A percentile compares a stretch with the other conserved stretches of the same genome.
These are phyloP conservation scores for Saimiri boliviensis DNA, from an alignment of 2,113 vertebrate genomes.

Conservation along the genomic window DNA sequence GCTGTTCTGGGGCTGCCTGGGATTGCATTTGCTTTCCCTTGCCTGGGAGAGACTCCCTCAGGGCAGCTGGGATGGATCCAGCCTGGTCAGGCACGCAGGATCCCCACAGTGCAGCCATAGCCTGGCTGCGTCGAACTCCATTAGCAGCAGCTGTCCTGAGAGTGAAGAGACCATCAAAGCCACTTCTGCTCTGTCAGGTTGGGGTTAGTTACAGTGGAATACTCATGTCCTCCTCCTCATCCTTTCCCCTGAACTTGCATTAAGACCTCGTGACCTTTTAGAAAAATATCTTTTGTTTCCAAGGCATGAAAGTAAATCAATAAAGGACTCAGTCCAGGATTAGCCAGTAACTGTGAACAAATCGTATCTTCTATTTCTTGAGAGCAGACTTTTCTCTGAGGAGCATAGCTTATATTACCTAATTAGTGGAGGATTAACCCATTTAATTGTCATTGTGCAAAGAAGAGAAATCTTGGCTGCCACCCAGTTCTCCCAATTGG, in stretches of 20 bases:
- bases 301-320: neutral
- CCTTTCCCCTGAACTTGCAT: neutral
- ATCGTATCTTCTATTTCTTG: neutral
- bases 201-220: neutral
- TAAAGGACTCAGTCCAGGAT: neutral
- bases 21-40: neutral
- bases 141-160: neutral
- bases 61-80: neutral
- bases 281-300: slow-evolving; percentile 7
- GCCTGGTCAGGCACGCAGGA: no score
- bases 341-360: neutral
- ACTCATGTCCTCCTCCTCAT: neutral
- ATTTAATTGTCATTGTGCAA: slow-evolving; percentile 25
- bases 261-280: neutral
- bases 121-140: rapidly evolving
- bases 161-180: neutral
- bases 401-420: neutral
- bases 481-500: neutral
- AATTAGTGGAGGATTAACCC: slow-evolving; percentile 30
- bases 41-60: neutral
- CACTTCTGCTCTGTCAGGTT: neutral
- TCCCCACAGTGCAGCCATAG: neutral
- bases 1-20: no score
- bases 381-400: slow-evolving; percentile 3
- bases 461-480: neutral